Evolutionary conservation across 2,888 invertebrate genomes (phyloP), one percentile per base, ranked within the genome.

Genomic region (Pegoplata infirma): DNA sequence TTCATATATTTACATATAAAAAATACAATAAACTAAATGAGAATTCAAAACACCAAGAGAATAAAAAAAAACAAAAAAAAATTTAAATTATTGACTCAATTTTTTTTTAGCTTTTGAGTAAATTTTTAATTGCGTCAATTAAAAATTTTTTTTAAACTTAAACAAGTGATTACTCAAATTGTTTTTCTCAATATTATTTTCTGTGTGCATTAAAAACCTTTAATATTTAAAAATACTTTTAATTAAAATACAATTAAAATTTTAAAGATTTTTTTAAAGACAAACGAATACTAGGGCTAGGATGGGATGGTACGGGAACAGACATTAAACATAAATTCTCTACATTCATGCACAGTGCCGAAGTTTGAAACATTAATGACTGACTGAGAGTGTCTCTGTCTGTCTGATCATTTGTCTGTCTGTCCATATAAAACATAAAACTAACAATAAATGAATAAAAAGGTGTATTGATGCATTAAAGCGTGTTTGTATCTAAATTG

Each of bases 401-500:
- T 40, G 53, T 59, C 8, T 28, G 55, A 3, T 16, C 49, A 21
- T 21, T 17, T 21, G n/a, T 68, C 28, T 49, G 47, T 28, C 53
- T 28, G 44, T 69, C 28, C 10, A 16, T 69, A 44, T 19, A 17
- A 17, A 14, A 59, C 32, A 59, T 49, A n/a, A 72, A 61, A 55
- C 12, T 16, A 32, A n/a, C n/a, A n/a, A n/a, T n/a, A n/a, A 46
- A 40, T 36, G 32, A 3, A 51, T 23, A 47, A 71, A 76, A 64
- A 77, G 53, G 69, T 78, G 80, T 76, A 80, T 56, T 63, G 76
- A 72, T 76, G 76, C 72, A 80, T 76, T 76, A 72, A 80, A 67
- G 25, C 61, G 71, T 61, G 51, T 67, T 81, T 80, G 77, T 78
- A 76, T 78, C 76, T 74, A 78, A 80, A 76, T 80, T 76, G 76